Evolutionary conservation across 2,888 invertebrate species (phyloP), one percentile per base, ranked within the genome.

Genomic region (Spilosoma lubricipeda): DNA sequence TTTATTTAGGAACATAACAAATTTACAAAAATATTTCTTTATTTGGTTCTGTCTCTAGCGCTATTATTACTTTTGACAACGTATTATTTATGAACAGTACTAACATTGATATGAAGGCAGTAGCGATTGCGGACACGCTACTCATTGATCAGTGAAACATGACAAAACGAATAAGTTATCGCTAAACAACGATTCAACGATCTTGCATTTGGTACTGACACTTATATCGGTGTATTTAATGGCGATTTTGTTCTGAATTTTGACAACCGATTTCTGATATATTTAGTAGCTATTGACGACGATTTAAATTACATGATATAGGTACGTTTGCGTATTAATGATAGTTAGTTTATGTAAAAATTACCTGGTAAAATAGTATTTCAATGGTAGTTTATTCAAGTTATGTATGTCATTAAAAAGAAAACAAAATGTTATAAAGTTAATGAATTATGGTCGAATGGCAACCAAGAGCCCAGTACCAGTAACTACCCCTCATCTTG

Each of bases 1-100:
- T 80, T 83, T 82, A 85, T 87, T 85, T 92, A 93, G 93, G 93
- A 93, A 93, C 93, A 92, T 90, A 85, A 85, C 81, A 83, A 83
- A 85, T 85, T 84, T 84, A 92, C 90, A 93, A 92, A 93, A 93
- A 93, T 92, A 92, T 90, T 87, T 77, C 75, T 87, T 87, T 86
- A 90, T 93, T 93, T 93, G 93, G 90, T 91, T 89, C 88, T 89
- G 89, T 90, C 86, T 88, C 82, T 86, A 85, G 80, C 79, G 77
- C 85, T 86, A 84, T 78, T 80, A 82, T 82, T 82, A 77, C 72
- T 82, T 80, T 79, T 85, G 78, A 72, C 71, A 77, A 70, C 73
- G 77, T 82, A 83, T 75, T 73, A 70, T 72, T 82, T 68, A 77
- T 74, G 73, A 79, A 77, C 70, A 72, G 73, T 74, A 70, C 33